Evolutionary conservation across 2,797 vertebrate genomes (phyloP), one percentile per base, ranked within the genome.

Genomic region (Anguilla marmorata): DNA sequence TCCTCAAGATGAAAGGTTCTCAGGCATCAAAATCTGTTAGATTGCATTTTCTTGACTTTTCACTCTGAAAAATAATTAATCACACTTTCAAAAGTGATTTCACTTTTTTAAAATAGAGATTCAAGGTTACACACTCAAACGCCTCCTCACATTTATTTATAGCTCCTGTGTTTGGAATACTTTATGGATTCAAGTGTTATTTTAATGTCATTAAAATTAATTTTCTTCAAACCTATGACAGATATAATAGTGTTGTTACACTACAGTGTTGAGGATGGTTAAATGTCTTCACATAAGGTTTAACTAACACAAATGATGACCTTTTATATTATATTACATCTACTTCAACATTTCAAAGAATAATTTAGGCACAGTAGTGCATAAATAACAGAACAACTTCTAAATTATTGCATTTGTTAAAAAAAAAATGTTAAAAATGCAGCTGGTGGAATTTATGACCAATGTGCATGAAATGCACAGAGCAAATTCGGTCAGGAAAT

Each of bases 121-220:
- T 27, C 66, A 69, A 27, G 66, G 66, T 69, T n/a, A 69, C 66
- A 9, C 24, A 30, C 66, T 69, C 66, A 69, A 66, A 66, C 12
- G n/a, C 24, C 66, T 27, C 24, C 66, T 7, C 24, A 69, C 4
- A n/a, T 27, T 69, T 27, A 69, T 69, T 69, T 69, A 69, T 69
- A 69, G 66, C n/a, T 1, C 66, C 24, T 84, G 72, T 63, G 88
- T 84, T 87, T 30, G 66, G 80, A 85, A 85, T 82, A 76, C n/a
- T 76, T 76, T 14, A 63, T 76, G 33, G 85, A 86, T 89, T 58
- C 52, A 21, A 21, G 16, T 66, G 16, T 19, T 66, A 21, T 66
- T 24, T 66, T 66, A 19, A 66, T 66, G 21, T 21, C 21, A 66
- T 66, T 19, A 66, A 66, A 66, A 66, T 5, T 66, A 5, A 66